Evolutionary conservation across 2,797 vertebrate genomes (phyloP).

Genomic region (Chrysocyon brachyurus): DNA sequence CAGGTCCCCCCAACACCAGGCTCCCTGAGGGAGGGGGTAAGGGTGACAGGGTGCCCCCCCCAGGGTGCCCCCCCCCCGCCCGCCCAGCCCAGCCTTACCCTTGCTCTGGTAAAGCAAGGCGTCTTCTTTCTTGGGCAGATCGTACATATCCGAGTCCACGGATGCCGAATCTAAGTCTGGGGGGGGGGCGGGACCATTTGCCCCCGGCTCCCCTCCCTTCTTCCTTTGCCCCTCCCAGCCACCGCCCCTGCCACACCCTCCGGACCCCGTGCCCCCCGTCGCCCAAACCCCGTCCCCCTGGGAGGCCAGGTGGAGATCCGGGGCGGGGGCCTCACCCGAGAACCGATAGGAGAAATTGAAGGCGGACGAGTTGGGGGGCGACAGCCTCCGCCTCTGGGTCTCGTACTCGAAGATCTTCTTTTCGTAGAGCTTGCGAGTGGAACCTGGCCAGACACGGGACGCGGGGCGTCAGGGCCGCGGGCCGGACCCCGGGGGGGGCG

Average conservation of each 20-base stretch:
- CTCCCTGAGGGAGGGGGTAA: background rate
- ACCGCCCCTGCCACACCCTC: background rate
- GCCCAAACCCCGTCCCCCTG: background rate
- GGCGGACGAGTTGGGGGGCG: slow-evolving; percentile 51
- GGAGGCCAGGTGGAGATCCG: background rate
- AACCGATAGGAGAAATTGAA: slow-evolving; percentile 64
- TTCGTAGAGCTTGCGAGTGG: slow-evolving; percentile 87
- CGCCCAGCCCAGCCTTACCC: slow-evolving; percentile 69
- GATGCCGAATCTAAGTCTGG: slow-evolving; percentile 67
- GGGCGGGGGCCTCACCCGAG: slow-evolving; percentile 75
- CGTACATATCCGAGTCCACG: slow-evolving; percentile 80
- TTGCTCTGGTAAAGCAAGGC: slow-evolving; percentile 80
- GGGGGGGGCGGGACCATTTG: background rate
- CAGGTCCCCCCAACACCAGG: background rate
- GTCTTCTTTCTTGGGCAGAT: slow-evolving; percentile 80
- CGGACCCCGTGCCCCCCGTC: background rate
- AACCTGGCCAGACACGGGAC: slow-evolving; percentile 76
- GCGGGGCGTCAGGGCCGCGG: background rate
- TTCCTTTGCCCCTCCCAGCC: background rate
- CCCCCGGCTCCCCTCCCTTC: background rate
- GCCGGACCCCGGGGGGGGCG: too few species aligned
- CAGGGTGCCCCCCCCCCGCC: too few species aligned
- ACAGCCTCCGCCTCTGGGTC: slow-evolving; percentile 78
- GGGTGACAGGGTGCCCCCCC: background rate
- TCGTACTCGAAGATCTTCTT: slow-evolving; percentile 87